A percentile compares a stretch with the other conserved stretches of the same genome.
Conservation (phyloP, 2,113 vertebrate species). For the Leucopternis melanops region DNA sequence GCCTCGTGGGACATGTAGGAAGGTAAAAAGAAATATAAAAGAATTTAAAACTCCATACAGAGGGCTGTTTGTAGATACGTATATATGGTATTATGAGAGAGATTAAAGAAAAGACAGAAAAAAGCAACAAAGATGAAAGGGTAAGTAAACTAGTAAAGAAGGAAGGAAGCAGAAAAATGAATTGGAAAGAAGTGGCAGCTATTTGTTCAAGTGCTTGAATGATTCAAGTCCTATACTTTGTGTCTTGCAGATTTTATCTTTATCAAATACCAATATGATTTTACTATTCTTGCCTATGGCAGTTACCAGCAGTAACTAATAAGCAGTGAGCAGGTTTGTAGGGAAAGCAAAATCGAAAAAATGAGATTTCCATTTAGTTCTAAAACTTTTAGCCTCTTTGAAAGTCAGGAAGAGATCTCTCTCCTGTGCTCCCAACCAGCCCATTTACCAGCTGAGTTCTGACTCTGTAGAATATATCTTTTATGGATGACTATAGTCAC, state of each 20-base stretch:
- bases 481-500: not conserved
- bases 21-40: not conserved
- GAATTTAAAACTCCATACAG: not conserved
- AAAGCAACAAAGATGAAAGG: not conserved
- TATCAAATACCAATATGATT: not conserved
- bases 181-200: not conserved
- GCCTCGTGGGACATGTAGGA: not conserved
- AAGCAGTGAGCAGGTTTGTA: not conserved
- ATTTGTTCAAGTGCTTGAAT: not conserved
- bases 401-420: not conserved
- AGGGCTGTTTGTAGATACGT: not conserved
- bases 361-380: not conserved
- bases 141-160: not conserved
- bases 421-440: not conserved
- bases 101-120: not conserved
- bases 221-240: not conserved
- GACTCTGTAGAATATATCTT: not conserved
- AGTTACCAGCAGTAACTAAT: not conserved
- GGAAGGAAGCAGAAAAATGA: not conserved
- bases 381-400: not conserved
- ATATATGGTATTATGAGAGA: not conserved
- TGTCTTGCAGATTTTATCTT: not conserved
- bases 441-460: not conserved
- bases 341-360: not conserved
- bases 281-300: not conserved